Evolutionary conservation across 2,113 vertebrate genomes (phyloP).

Genomic region (Nycticryphes semicollaris): DNA sequence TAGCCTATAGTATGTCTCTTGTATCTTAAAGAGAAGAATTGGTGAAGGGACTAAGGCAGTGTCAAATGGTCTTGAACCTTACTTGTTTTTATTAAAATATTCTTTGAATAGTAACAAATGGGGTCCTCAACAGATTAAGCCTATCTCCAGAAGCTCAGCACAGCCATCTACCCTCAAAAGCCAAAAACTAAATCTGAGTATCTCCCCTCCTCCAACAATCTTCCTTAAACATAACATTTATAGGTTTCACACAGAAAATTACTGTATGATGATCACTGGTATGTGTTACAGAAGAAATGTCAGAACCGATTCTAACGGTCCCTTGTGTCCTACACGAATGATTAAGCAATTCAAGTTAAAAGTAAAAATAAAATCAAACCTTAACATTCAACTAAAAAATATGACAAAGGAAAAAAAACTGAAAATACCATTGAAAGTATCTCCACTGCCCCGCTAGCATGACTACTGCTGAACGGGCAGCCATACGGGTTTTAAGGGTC

Average conservation of each 20-base stretch:
- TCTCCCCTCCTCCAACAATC: not conserved
- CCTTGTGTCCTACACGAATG: not conserved
- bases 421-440: not conserved
- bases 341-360: not conserved
- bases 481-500: not conserved
- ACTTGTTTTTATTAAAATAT: not conserved
- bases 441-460: not conserved
- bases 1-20: not conserved
- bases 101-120: not conserved
- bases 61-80: not conserved
- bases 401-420: not conserved
- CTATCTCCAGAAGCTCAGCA: not conserved
- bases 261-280: fast-evolving
- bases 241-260: not conserved
- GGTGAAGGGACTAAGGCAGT: not conserved
- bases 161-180: not conserved
- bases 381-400: not conserved
- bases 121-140: not conserved
- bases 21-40: not conserved
- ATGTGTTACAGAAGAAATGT: not conserved
- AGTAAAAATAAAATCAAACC: not conserved
- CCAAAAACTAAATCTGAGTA: not conserved
- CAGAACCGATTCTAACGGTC: not conserved
- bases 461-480: not conserved
- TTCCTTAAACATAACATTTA: not conserved